Percentiles rank a stretch among this genome's conserved stretches.
These are phyloP conservation scores for Gadopsis marmoratus DNA, from an alignment of 2,797 vertebrate genomes.

Conservation along the genomic window DNA sequence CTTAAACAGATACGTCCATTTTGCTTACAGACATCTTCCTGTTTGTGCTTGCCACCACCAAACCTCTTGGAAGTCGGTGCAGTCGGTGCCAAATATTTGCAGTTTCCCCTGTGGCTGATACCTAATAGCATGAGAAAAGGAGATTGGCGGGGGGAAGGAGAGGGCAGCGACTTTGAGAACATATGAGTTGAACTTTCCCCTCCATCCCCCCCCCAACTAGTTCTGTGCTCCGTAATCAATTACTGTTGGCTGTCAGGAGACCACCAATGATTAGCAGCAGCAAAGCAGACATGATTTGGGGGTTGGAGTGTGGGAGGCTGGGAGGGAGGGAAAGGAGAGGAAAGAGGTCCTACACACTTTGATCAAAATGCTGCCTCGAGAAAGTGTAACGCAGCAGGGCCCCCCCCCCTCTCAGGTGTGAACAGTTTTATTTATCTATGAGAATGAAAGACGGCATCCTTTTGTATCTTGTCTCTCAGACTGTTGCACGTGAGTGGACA, in stretches of 20 bases:
- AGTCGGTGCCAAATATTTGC: constrained; percentile 80
- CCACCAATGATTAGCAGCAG: constrained; percentile 86
- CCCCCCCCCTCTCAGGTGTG: constrained; percentile 46
- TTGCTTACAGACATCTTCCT: constrained; percentile 74
- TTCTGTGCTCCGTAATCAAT: constrained; percentile 85
- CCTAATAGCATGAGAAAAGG: constrained; percentile 85
- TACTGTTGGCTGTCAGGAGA: constrained; percentile 85
- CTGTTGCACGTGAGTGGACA: constrained; percentile 44
- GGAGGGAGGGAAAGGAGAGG: constrained; percentile 46
- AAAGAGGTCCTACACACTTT: constrained; percentile 75
- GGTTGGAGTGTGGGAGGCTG: constrained; percentile 52
- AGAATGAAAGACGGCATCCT: constrained; percentile 67
- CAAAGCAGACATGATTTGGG: constrained; percentile 72
- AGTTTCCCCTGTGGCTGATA: constrained; percentile 80
- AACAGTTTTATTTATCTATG: constrained; percentile 71
- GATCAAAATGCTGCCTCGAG: constrained; percentile 75
- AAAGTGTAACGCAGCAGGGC: constrained; percentile 62
- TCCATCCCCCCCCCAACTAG: constrained; percentile 54
- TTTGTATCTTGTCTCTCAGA: constrained; percentile 46
- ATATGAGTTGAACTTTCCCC: constrained; percentile 82
- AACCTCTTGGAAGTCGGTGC: constrained; percentile 69
- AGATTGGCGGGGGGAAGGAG: constrained; percentile 62
- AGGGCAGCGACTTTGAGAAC: constrained; percentile 85
- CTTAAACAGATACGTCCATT: constrained; percentile 59
- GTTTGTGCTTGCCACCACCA: constrained; percentile 71